Evolutionary conservation across 1,140 invertebrate species (phyloP).

Genomic region (Drosophila ficusphila): DNA sequence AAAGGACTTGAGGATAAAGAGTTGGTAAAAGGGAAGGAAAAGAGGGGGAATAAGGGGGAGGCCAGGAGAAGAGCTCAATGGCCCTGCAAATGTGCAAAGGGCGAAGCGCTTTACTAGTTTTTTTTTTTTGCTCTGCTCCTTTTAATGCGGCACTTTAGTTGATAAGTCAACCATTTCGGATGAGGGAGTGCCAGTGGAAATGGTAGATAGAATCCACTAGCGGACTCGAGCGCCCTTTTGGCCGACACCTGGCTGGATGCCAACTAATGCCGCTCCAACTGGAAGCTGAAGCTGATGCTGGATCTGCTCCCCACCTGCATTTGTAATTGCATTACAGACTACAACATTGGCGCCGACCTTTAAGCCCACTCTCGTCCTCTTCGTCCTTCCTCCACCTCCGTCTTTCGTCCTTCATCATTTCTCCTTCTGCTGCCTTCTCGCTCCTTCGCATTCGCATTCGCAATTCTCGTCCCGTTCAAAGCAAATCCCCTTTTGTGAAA

Average conservation of each 20-base stretch:
- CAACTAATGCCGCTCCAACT: conserved; percentile 29
- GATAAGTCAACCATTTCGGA: conserved; percentile 71
- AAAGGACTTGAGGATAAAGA: conserved; percentile 2
- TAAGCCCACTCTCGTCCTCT: conserved; percentile 3
- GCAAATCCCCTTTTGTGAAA: conserved; percentile 54
- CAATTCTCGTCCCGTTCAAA: conserved; percentile 55
- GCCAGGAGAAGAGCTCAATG: conserved; percentile 37
- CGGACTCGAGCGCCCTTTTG: conserved; percentile 10
- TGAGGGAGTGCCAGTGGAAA: conserved; percentile 6
- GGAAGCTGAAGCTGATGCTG: conserved; percentile 14
- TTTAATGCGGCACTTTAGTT: conserved; percentile 80
- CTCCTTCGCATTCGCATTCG: no score
- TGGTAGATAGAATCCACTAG: conserved; percentile 16
- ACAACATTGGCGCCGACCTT: conserved; percentile 39
- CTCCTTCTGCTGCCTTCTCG: no score
- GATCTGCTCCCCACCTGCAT: conserved; percentile 50
- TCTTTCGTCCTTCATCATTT: no score
- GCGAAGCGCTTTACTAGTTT: conserved; percentile 33
- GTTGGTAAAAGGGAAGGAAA: background rate
- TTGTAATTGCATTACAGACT: conserved; percentile 74
- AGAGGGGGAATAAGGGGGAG: no score
- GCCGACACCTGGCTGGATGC: conserved; percentile 59
- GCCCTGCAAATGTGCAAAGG: conserved; percentile 58
- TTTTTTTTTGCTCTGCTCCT: conserved; percentile 40
- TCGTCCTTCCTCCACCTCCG: background rate